A percentile compares a stretch with the other conserved stretches of the same genome.
phyloP scores from a whole-genome alignment of 35 echinoderm and acorn worm genomes.

The Heliocidaris erythrogramma region DNA sequence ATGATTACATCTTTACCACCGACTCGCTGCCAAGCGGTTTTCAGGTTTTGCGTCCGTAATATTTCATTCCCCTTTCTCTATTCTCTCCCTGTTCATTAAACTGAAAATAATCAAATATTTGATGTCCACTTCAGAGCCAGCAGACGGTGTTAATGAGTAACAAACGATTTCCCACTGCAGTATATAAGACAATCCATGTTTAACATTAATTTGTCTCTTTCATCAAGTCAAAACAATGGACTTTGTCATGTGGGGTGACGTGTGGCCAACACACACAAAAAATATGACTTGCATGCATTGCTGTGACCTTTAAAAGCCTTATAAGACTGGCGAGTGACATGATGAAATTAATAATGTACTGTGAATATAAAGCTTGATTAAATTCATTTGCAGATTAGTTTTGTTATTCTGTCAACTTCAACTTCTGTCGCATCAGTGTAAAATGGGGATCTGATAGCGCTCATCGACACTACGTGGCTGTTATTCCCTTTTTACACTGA shows the following conservation, averaged over 20 bases:
- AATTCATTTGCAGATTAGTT: too few relatives aligned
- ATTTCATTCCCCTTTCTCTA: too few relatives aligned
- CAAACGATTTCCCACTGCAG: not conserved
- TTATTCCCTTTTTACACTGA: too few relatives aligned
- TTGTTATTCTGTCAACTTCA: too few relatives aligned
- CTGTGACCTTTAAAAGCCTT: not conserved
- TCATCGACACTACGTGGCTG: too few relatives aligned
- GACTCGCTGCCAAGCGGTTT: not conserved
- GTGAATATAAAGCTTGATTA: not conserved
- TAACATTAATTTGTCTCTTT: not conserved
- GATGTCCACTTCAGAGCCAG: not conserved
- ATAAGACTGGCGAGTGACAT: not conserved
- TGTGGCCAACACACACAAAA: not conserved
- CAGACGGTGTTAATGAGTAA: not conserved
- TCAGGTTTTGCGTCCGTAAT: not conserved
- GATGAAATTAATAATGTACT: not conserved
- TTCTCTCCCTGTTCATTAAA: not conserved
- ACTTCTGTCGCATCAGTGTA: too few relatives aligned
- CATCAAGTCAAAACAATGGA: not conserved
- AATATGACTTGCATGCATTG: not conserved
- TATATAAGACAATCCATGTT: not conserved
- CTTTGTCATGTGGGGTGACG: not conserved
- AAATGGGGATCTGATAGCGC: too few relatives aligned
- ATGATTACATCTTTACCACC: not conserved
- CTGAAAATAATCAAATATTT: not conserved